Evolutionary conservation across 2,888 invertebrate species (phyloP), one percentile per base, ranked within the genome.

Genomic region (Melipona bicolor): DNA sequence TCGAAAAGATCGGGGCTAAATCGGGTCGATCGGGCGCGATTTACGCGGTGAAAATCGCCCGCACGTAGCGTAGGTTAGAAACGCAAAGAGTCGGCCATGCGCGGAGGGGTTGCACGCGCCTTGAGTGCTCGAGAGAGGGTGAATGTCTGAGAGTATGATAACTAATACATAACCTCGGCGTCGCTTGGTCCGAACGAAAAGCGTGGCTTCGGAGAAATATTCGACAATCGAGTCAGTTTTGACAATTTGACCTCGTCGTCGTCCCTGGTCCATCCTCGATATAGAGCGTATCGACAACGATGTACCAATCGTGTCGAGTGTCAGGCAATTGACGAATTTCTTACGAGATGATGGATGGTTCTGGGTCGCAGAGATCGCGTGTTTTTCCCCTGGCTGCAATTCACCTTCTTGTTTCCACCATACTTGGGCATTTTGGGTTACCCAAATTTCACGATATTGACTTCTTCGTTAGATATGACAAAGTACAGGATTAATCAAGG

Each of bases 61-160:
- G 2, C 11, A 2, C 9, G 43, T 9, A 43, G 69, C 87, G 79
- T 81, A 87, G 84, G 90, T 83, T 87, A 74, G 87, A 81, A 85
- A 84, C 78, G 88, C 77, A 91, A 91, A 83, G 88, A 87, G 77
- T 86, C 83, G 71, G 80, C 75, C 65, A 27, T 64, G 71, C 68
- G 79, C 85, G 27, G 65, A 73, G 75, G 83, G 81, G 83, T 75
- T 79, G 84, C 83, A 74, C 76, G 52, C 84, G 81, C 73, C 87
- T 86, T 73, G 59, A 87, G 85, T 88, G 67, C 75, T 78, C 78
- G 50, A 77, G 75, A 77, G 79, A 80, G 86, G 87, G 86, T 87
- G 86, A 89, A 88, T 89, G 81, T 89, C 90, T 89, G 89, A 90
- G 88, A 87, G 81, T 87, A 80, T 82, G 80, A 86, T 85, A 87